Base-by-base conservation (phyloP, 2,797 vertebrate species). In the Notoglanidium macrostoma region DNA sequence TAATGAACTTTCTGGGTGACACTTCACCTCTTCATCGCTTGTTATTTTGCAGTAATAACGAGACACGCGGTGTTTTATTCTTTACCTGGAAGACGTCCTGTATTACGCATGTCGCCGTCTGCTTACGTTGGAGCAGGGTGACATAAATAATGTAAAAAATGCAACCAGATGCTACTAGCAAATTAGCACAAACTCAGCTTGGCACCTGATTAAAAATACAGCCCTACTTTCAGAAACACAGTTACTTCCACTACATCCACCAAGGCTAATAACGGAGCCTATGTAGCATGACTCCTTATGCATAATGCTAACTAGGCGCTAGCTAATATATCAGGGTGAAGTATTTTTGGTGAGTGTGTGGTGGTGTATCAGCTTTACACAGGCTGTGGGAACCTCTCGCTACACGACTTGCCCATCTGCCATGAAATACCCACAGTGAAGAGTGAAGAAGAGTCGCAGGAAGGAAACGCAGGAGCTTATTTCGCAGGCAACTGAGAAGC, bases 401-500 rank as follows among this genome's bases (percentile, higher is more conserved):
- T 46, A 59, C 63, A 32, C 65, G 49, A 86, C 29, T 79, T 46
- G 63, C 49, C 76, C 85, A 86, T 86, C 63, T 70, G 85, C 85
- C 76, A 57, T 57, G 21, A 83, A 35, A 59, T 67, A 82, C 51
- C 44, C 73, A 87, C 49, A 29, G 35, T 70, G 32, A 81, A 40
- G 59, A n/a, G 73, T 32, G 67, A 57, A 68, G 82, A 51, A 87
- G 83, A 77, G 51, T 44, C 26, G 55, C 63, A 67, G 76, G 49
- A 80, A 86, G 32, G 70, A 87, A 81, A 81, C 59, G 54, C 29
- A 88, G 87, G 68, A 76, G 89, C 79, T 86, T 88, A 90, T 87
- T 89, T 90, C 85, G 70, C 77, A 91, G 88, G 88, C 87, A 91
- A 86, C 85, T 86, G 89, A 90, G 89, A 90, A 89, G 86, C 85